phyloP scores from a whole-genome alignment of 2,888 invertebrate genomes.

The Megalurothrips usitatus region DNA sequence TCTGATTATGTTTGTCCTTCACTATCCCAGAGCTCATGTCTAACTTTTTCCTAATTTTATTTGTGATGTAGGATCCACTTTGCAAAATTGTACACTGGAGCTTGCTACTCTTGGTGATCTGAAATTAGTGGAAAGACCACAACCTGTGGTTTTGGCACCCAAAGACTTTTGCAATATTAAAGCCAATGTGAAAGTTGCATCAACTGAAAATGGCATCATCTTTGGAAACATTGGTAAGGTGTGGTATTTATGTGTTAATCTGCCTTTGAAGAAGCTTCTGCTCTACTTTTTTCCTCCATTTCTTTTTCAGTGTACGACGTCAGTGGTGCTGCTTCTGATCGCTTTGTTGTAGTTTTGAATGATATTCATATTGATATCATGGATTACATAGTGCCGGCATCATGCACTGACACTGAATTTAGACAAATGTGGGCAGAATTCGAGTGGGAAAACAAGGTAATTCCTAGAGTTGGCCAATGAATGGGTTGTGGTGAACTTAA shows the following conservation, averaged over 20 bases:
- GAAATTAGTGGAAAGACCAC: slow-evolving; percentile 96
- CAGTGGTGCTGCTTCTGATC: slow-evolving; percentile 83
- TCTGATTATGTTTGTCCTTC: background rate
- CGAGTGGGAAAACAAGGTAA: slow-evolving; percentile 99
- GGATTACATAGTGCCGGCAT: slow-evolving; percentile 96
- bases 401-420: slow-evolving; percentile 93
- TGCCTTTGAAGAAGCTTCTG: slow-evolving; percentile 29
- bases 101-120: slow-evolving; percentile 96
- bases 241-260: slow-evolving; percentile 34
- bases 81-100: slow-evolving; percentile 97
- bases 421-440: slow-evolving; percentile 99
- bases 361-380: slow-evolving; percentile 99
- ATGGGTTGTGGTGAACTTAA: background rate
- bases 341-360: slow-evolving; percentile 96
- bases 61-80: slow-evolving; percentile 63
- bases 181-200: slow-evolving; percentile 98
- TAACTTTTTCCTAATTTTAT: background rate
- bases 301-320: slow-evolving; percentile 82
- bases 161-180: slow-evolving; percentile 97
- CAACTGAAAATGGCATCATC: slow-evolving; percentile 99
- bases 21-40: background rate
- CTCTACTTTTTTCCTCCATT: slow-evolving; percentile 32
- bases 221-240: slow-evolving; percentile 91
- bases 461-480: slow-evolving; percentile 4
- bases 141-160: slow-evolving; percentile 91